Conservation (phyloP, 2,797 vertebrate genomes). For the Oreortyx pictus region DNA sequence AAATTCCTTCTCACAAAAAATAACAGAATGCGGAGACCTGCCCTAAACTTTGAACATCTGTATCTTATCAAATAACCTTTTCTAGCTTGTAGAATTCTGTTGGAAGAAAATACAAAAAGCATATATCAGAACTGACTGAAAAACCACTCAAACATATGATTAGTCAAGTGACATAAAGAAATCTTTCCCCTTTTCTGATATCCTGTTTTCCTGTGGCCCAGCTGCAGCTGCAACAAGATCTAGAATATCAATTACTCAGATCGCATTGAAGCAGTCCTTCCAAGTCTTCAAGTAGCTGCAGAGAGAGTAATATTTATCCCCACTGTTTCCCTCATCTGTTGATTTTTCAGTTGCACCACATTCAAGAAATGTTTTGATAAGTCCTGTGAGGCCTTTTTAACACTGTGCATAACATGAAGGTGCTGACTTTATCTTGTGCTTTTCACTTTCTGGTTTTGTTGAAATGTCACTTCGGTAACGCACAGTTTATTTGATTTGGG, state of each 20-base stretch:
- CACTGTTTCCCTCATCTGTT: background rate
- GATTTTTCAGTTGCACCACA: background rate
- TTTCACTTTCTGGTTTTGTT: background rate
- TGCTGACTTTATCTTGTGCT: accelerated
- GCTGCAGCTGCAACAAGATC: background rate
- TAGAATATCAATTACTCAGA: background rate
- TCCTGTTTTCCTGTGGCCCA: background rate
- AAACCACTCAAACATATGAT: background rate
- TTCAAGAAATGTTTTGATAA: background rate
- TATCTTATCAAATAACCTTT: background rate
- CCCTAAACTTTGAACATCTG: background rate
- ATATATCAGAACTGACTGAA: background rate
- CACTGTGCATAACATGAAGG: background rate
- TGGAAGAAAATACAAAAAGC: background rate
- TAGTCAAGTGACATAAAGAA: background rate
- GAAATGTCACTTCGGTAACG: background rate
- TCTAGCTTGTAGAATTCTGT: background rate
- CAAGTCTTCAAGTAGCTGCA: background rate
- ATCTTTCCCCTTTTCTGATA: background rate
- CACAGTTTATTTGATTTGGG: background rate
- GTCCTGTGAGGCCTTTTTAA: background rate
- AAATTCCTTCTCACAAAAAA: background rate
- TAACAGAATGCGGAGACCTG: background rate
- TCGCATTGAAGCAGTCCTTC: background rate
- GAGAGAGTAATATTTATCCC: background rate